Evolutionary conservation across 2,797 vertebrate genomes (phyloP).

Genomic region (Ciconia nigra): DNA sequence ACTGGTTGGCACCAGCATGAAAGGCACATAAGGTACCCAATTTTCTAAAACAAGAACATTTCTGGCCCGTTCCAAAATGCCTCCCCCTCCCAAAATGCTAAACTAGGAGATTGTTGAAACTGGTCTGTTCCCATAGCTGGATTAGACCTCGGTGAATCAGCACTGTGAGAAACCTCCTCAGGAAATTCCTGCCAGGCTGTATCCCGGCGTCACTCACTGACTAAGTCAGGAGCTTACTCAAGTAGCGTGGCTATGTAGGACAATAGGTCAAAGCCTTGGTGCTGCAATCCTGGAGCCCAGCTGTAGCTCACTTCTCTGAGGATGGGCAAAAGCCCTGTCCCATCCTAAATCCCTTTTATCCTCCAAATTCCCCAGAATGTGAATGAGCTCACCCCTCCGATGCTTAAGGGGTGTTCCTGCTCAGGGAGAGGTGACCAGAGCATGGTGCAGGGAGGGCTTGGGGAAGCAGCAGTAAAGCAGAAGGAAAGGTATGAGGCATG

Average conservation of each 20-base stretch:
- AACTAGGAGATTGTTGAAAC: neutral
- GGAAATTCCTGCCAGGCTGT: conserved; percentile 24
- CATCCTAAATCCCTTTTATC: neutral
- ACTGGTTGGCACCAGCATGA: neutral
- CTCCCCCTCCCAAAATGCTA: neutral
- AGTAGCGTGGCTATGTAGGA: neutral
- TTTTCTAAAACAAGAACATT: neutral
- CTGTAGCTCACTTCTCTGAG: fast-evolving
- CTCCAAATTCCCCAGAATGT: neutral
- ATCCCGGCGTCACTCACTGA: neutral
- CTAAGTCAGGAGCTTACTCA: neutral
- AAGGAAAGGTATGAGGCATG: neutral
- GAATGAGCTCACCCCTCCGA: neutral
- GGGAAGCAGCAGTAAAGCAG: neutral
- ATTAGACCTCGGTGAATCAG: conserved; percentile 30
- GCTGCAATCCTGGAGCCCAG: neutral
- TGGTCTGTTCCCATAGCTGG: neutral
- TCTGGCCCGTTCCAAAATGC: neutral
- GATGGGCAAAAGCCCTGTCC: neutral
- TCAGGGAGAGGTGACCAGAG: neutral
- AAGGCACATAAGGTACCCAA: neutral
- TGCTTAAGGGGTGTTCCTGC: neutral
- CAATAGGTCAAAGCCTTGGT: neutral
- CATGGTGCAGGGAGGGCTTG: fast-evolving
- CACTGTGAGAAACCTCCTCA: neutral